phyloP scores from a whole-genome alignment of 2,113 vertebrate species.

The Microcebus tavaratra region DNA sequence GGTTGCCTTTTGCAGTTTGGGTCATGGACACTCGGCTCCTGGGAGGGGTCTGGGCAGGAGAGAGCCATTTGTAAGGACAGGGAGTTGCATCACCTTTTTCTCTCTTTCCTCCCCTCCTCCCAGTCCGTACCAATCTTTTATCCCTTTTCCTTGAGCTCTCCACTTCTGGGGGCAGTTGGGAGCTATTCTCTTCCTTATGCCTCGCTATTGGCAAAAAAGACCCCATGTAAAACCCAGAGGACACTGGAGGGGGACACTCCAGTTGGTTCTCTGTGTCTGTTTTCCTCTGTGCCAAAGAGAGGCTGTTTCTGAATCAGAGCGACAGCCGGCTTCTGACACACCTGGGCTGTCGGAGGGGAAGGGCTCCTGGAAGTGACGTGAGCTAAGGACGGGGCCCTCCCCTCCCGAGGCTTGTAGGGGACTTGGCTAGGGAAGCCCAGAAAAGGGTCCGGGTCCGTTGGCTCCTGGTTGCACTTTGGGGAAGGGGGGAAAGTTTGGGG shows the following conservation, averaged over 20 bases:
- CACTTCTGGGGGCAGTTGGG: not conserved
- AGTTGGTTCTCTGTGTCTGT: constrained; percentile 24
- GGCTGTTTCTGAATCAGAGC: constrained; percentile 41
- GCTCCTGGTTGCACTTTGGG: constrained; percentile 79
- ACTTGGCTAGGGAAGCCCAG: constrained; percentile 32
- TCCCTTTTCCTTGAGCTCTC: not conserved
- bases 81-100: not conserved
- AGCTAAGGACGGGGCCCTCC: not conserved
- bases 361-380: not conserved
- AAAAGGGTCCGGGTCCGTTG: not conserved
- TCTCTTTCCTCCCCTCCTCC: not conserved
- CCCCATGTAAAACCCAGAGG: constrained; percentile 20
- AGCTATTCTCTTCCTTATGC: not conserved
- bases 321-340: not conserved
- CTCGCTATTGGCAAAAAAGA: constrained; percentile 48
- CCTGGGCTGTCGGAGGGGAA: not conserved
- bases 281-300: constrained; percentile 79
- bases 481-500: constrained; percentile 5
- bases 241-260: not conserved
- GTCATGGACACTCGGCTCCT: constrained; percentile 18
- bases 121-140: not conserved
- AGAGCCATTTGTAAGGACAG: not conserved
- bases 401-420: not conserved
- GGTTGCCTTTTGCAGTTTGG: constrained; percentile 42
- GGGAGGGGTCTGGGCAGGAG: not conserved